Base-by-base conservation (phyloP, 2,113 vertebrate species). In the Willisornis vidua region DNA sequence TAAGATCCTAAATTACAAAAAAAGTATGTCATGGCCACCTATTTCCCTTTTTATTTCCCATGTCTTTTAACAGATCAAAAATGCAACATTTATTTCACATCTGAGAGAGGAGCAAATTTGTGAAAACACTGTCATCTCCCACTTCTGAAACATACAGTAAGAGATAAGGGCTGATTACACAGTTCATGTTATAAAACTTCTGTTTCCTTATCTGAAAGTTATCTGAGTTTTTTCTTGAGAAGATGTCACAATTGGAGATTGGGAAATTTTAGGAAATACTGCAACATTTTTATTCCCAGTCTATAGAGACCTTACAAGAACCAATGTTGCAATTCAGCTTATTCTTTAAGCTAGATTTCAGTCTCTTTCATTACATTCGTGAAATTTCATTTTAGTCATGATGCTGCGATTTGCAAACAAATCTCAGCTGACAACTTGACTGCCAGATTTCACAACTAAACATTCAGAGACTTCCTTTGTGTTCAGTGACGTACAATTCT, bases 401-500 rank as follows among this genome's bases (percentile, higher is more conserved):
- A 48, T 46, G 57, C 18, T 1, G 0, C 3, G 3, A 87, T 67
- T 51, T 63, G 29, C 48, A 93, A 77, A 84, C 35, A 87, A 67
- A 87, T 59, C 57, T 84, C 10, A 5, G 77, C 39, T 14, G 13
- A 78, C 43, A 91, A 55, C 31, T 62, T 0, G 0, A 84, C 46
- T 46, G 18, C 8, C 55, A 87, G 43, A 80, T 74, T 84, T 77
- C 77, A 84, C 52, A 95, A 58, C 14, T 35, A 59, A 66, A 81
- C 74, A 46, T 81, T 59, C 31, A 46, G 29, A 41, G 23, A 74
- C 24, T 63, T 91, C 58, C 77, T 87, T 23, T 35, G 59, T 52
- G 61, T 84, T 93, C 63, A 39, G 31, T 37, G 41, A 62, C 0
- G 0, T 58, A n/a, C 0, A 0, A 39, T n/a, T 84, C 46, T 49